Evolutionary conservation across 2,888 invertebrate species (phyloP), one percentile per base, ranked within the genome.

Genomic region (Molorchus minor): DNA sequence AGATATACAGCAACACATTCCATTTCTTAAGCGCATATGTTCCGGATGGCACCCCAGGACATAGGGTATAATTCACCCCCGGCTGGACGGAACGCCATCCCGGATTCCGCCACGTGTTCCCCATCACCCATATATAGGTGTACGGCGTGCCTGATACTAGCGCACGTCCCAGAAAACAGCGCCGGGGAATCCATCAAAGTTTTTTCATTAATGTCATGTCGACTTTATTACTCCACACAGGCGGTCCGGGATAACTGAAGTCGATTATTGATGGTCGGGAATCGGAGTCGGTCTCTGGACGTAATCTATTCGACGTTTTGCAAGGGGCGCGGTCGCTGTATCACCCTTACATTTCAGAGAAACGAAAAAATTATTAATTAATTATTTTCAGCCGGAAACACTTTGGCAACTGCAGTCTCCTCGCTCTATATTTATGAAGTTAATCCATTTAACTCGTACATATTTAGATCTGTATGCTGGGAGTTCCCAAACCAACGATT

Each of bases 121-220:
- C 10, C 10, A 25, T 20, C 19, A 38, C 38, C 46, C n/a, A n/a
- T n/a, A n/a, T n/a, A n/a, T n/a, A n/a, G n/a, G n/a, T 46, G 19
- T 10, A 38, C n/a, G 49, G 4, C 15, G 13, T 17, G 19, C 16
- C 19, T 36, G 36, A 21, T 21, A 20, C 33, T 21, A 8, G 1
- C 33, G 25, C 49, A 36, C 36, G 49, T 36, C 13, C 25, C n/a
- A 1, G 29, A n/a, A 35, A 21, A 49, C 38, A 38, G 21, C 16
- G 38, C 10, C 10, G 38, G 5, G 12, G 16, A 21, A 49, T 49
- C 49, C 49, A 38, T 38, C 49, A 49, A 21, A 36, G 29, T 40
- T 21, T 49, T 49, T 49, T 49, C 49, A 49, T 38, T 49, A 49
- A 47, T 33, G 38, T 38, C 49, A 49, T 49, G 38, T 40, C 20